Percentiles rank a stretch among this genome's conserved stretches.
These are phyloP conservation scores for Onychomys leucogaster DNA, from an alignment of 2,797 vertebrate genomes.

Conservation along the genomic window DNA sequence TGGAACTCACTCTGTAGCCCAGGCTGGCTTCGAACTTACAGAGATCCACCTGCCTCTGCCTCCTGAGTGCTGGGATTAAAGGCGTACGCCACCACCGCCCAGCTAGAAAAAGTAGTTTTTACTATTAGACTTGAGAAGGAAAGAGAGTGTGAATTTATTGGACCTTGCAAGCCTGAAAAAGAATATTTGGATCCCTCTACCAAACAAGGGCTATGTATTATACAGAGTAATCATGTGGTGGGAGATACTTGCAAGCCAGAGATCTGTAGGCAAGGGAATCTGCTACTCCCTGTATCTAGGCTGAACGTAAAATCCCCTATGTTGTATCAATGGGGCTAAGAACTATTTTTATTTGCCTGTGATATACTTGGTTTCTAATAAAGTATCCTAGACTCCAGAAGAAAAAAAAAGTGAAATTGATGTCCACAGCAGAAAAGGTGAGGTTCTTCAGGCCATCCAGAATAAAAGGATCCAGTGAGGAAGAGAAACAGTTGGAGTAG, in stretches of 20 bases:
- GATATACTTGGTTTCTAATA: slow-evolving; percentile 83
- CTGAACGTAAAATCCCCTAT: slow-evolving; percentile 81
- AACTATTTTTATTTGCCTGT: slow-evolving; percentile 82
- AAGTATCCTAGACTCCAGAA: slow-evolving; percentile 81
- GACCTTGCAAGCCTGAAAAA: slow-evolving; percentile 77
- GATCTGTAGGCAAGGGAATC: slow-evolving; percentile 69
- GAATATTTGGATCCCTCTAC: slow-evolving; percentile 75
- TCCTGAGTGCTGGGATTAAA: too few relatives aligned
- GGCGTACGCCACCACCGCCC: too few relatives aligned
- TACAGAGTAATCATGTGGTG: slow-evolving; percentile 68
- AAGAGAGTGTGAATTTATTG: slow-evolving; percentile 80
- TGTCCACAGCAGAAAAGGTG: not conserved
- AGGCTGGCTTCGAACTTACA: too few relatives aligned
- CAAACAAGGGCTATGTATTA: slow-evolving; percentile 81
- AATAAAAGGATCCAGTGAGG: not conserved
- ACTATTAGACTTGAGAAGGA: slow-evolving; percentile 71
- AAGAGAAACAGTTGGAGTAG: not conserved
- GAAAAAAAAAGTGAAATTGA: not conserved
- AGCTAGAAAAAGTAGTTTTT: slow-evolving; percentile 77
- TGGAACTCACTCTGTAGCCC: too few relatives aligned
- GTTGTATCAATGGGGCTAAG: slow-evolving; percentile 78
- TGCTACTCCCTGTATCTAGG: slow-evolving; percentile 75
- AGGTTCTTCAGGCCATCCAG: not conserved
- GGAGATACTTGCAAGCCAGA: slow-evolving; percentile 71
- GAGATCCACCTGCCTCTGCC: too few relatives aligned